Percentiles rank a stretch among this genome's conserved stretches.
Evolutionary conservation across 2,113 vertebrate species (phyloP).

Genomic region (Sylvietta virens): DNA sequence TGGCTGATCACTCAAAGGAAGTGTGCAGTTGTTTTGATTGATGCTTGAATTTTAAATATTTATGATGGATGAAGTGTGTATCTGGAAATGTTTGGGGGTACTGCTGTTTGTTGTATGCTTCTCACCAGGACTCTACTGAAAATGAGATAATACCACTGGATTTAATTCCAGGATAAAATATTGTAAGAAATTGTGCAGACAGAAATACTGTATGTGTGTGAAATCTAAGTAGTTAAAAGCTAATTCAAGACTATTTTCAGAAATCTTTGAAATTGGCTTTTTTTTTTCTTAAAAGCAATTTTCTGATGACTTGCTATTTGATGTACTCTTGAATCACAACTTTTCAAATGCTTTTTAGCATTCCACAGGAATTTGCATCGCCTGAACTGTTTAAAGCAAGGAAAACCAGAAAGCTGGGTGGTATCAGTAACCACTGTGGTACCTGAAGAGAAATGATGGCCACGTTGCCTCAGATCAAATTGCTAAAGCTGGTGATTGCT

Average conservation of each 20-base stretch:
- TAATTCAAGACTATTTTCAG: not conserved
- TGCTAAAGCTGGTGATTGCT: not conserved
- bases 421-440: fast-evolving
- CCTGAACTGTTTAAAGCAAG: not conserved
- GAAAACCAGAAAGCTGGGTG: not conserved
- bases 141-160: not conserved
- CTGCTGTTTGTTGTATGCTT: not conserved
- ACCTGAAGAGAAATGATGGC: not conserved
- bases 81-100: not conserved
- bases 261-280: not conserved
- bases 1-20: constrained; percentile 57
- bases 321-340: not conserved
- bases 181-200: not conserved
- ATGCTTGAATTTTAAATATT: constrained; percentile 65
- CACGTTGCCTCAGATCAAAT: not conserved
- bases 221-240: not conserved
- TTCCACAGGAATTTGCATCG: not conserved
- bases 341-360: not conserved
- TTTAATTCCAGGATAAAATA: constrained; percentile 16
- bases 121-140: not conserved
- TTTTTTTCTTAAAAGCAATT: not conserved
- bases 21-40: constrained; percentile 51
- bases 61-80: constrained; percentile 28
- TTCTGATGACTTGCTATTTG: not conserved
- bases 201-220: not conserved